Percentiles rank a stretch among this genome's conserved stretches.
phyloP scores from a whole-genome alignment of 92 coral and sea anemone genomes.

The Porites divaricata region DNA sequence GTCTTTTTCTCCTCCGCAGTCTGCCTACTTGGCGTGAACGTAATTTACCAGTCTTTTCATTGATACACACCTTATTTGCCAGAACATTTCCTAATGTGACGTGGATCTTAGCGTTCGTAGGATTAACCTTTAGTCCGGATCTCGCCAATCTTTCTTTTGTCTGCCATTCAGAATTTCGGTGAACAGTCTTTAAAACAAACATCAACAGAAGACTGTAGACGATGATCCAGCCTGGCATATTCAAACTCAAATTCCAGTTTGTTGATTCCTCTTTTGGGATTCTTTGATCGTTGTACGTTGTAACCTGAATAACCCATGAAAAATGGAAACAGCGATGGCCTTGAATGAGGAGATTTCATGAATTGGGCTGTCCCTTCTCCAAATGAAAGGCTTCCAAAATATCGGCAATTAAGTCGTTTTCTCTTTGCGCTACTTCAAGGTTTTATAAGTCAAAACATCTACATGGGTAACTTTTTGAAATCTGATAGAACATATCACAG shows the following conservation, averaged over 20 bases:
- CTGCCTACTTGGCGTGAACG: too few relatives aligned
- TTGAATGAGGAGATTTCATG: background rate
- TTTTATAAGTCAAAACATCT: too few relatives aligned
- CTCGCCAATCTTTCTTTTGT: slow-evolving; percentile 65
- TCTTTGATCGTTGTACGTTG: background rate
- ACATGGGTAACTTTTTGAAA: too few relatives aligned
- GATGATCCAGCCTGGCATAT: slow-evolving; percentile 25
- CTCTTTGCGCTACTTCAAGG: too few relatives aligned
- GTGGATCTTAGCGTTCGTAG: slow-evolving; percentile 85
- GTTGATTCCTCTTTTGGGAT: background rate
- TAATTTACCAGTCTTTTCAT: background rate
- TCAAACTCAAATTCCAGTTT: slow-evolving; percentile 30
- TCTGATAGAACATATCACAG: too few relatives aligned
- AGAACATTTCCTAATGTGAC: slow-evolving; percentile 77
- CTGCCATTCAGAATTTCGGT: slow-evolving; percentile 82
- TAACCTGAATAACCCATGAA: background rate
- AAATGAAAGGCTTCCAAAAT: too few relatives aligned
- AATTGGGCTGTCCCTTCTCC: too few relatives aligned
- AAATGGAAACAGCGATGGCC: background rate
- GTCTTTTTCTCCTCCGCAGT: too few relatives aligned
- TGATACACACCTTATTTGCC: slow-evolving; percentile 70
- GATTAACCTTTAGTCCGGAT: slow-evolving; percentile 79
- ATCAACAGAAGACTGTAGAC: slow-evolving; percentile 52
- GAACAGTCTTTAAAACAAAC: slow-evolving; percentile 59
- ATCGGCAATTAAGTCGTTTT: too few relatives aligned